Conservation (phyloP, 2,113 vertebrate species). For the Indicator indicator region DNA sequence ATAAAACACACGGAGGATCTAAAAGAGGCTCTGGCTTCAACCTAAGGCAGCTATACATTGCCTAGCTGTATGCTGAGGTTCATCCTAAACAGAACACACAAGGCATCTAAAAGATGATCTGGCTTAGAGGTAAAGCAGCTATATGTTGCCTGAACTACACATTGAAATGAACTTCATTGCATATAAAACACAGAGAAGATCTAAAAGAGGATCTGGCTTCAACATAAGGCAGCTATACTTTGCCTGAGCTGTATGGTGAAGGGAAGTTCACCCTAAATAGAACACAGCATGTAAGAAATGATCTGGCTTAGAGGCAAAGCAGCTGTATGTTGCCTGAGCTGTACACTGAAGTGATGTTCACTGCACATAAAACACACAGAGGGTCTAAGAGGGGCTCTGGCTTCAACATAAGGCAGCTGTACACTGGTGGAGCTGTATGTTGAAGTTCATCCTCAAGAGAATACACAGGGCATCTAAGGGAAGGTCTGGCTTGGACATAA, state of each 20-base stretch:
- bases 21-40: too few relatives aligned
- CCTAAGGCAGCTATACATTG: too few relatives aligned
- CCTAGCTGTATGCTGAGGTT: too few relatives aligned
- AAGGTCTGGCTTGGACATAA: not conserved
- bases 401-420: not conserved
- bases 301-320: not conserved
- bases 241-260: not conserved
- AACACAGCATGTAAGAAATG: not conserved
- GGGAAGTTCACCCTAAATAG: conserved; percentile 33
- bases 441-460: conserved; percentile 40
- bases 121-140: not conserved
- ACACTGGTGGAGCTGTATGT: not conserved
- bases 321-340: fast-evolving
- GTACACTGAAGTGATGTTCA: not conserved
- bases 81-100: not conserved
- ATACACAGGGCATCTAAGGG: not conserved
- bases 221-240: not conserved
- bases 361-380: not conserved
- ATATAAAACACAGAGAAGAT: not conserved
- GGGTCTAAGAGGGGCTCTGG: not conserved
- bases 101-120: not conserved
- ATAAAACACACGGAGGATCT: too few relatives aligned
- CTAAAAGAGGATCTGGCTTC: not conserved
- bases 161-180: not conserved
- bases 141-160: fast-evolving